Evolutionary conservation across 2,888 invertebrate genomes (phyloP), one percentile per base, ranked within the genome.

Genomic region (Euproctis similis): DNA sequence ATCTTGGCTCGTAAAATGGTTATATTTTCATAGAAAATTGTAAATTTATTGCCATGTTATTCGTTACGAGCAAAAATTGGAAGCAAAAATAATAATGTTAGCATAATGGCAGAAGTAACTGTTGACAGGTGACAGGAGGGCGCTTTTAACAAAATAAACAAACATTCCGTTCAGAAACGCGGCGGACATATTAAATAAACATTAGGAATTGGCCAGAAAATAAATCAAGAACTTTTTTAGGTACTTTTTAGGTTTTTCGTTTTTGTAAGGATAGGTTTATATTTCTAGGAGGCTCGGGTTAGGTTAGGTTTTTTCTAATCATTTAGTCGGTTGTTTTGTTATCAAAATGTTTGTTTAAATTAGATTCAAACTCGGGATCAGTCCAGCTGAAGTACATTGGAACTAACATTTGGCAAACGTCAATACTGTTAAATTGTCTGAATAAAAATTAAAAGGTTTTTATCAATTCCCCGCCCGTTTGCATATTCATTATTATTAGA

Each of bases 31-130:
- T 33, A 41, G 42, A 48, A 54, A 44, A 53, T 54, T 54, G 50
- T 47, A 54, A 59, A 66, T 63, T 62, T 57, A 60, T 60, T 36
- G 37, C 47, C 31, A 31, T 59, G 59, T 63, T 64, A 57, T 66
- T 61, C 46, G 42, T 31, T 30, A 28, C 18, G 34, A 30, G 36
- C 17, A 28, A 32, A 32, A 32, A 25, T 20, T 20, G 16, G 12
- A 3, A n/a, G 12, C 12, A 3, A 22, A 32, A 43, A 44, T 43
- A 45, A 44, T 39, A 44, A 36, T 27, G 28, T 24, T 8, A 17
- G 24, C 22, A 18, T 32, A 8, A 8, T 11, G 30, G 20, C 39
- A 40, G 36, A 40, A 40, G 26, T 38, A 46, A 46, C 37, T 32
- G 30, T 36, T 37, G 32, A 33, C 35, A 50, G 46, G 47, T 50